Conservation (phyloP, 1,140 invertebrate species). For the Nasonia giraulti region DNA sequence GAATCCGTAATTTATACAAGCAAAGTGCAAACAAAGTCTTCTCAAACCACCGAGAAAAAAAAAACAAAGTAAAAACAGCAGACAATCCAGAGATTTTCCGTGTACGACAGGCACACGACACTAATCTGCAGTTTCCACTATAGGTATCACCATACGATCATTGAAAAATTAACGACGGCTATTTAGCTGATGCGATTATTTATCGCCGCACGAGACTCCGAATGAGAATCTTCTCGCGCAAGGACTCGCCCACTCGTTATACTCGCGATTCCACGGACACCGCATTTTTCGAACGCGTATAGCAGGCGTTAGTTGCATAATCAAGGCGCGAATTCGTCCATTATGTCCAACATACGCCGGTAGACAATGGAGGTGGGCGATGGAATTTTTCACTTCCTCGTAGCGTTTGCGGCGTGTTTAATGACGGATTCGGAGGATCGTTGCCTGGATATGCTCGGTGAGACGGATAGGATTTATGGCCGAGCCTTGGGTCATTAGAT, state of each 20-base stretch:
- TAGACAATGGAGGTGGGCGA: not conserved
- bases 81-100: constrained; percentile 16
- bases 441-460: not conserved
- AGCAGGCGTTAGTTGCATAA: not conserved
- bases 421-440: not conserved
- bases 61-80: not conserved
- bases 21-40: not conserved
- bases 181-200: constrained; percentile 24
- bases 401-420: too few relatives aligned
- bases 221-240: constrained; percentile 39
- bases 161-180: constrained; percentile 45
- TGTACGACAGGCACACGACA: not conserved
- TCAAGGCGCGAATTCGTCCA: not conserved
- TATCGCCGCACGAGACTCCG: not conserved
- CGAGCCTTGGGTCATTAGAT: not conserved
- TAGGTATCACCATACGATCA: constrained; percentile 14
- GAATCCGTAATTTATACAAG: not conserved
- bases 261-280: constrained; percentile 29
- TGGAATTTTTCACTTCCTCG: constrained; percentile 13
- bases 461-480: not conserved
- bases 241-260: constrained; percentile 31
- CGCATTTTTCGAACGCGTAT: constrained; percentile 2
- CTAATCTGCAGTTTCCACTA: constrained; percentile 17
- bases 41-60: not conserved
- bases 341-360: not conserved